Conservation (phyloP, 2,797 vertebrate genomes). For the Myripristis murdjan region DNA sequence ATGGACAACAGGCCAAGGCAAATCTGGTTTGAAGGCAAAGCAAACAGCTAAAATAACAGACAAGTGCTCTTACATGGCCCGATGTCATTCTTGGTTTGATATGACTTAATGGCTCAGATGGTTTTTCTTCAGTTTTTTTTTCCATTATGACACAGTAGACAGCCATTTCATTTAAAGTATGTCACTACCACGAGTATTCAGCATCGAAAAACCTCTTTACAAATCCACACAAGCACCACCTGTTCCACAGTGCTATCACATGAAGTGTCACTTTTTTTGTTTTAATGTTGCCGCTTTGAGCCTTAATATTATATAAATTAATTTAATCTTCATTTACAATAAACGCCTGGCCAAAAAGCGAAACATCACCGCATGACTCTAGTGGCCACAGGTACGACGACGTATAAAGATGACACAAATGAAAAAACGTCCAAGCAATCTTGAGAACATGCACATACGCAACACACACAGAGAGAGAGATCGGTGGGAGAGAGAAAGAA, state of each 20-base stretch:
- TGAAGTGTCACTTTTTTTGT: no score
- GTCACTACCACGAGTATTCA: no score
- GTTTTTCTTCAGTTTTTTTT: no score
- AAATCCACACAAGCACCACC: no score
- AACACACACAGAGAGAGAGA: constrained; percentile 51
- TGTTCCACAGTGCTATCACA: no score
- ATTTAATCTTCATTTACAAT: not conserved
- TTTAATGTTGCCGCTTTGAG: no score
- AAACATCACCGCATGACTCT: not conserved
- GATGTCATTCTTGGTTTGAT: no score
- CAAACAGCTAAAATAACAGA: constrained; percentile 4
- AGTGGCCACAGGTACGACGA: constrained; percentile 13
- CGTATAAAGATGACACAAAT: constrained; percentile 5
- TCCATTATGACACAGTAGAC: no score
- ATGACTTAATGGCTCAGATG: no score
- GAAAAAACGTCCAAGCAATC: constrained; percentile 29
- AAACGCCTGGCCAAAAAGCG: not conserved
- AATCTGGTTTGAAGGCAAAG: constrained; percentile 39
- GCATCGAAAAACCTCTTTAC: no score
- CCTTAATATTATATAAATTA: no score
- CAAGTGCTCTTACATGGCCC: not conserved
- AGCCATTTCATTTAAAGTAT: no score
- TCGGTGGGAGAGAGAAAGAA: constrained; percentile 52
- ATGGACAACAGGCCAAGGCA: constrained; percentile 11
- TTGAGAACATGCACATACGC: constrained; percentile 26